Conservation (phyloP, 2,797 vertebrate genomes). For the Hypotaenidia philippensis region DNA sequence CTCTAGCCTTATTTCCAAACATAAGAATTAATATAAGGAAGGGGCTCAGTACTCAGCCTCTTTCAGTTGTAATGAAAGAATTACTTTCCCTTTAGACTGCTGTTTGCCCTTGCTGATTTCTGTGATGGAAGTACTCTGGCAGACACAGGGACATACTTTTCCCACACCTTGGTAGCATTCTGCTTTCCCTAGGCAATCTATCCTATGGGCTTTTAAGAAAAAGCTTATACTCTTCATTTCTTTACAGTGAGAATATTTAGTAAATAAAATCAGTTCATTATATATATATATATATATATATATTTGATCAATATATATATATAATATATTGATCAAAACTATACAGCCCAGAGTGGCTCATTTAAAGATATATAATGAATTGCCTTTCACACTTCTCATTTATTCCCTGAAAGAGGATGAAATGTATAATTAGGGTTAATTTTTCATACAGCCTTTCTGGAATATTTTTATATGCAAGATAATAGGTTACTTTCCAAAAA, state of each 20-base stretch:
- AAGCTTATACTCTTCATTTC: not conserved
- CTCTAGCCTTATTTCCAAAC: not conserved
- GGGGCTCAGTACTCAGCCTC: not conserved
- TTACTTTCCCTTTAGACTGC: not conserved
- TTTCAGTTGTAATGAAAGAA: not conserved
- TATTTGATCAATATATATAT: not conserved
- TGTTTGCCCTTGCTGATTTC: not conserved
- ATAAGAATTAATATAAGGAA: not conserved
- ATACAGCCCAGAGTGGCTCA: not conserved
- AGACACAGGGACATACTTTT: not conserved
- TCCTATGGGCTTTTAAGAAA: not conserved
- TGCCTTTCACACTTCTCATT: not conserved
- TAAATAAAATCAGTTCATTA: not conserved
- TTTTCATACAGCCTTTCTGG: slow-evolving; percentile 1
- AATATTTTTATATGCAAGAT: slow-evolving; percentile 18
- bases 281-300: not conserved
- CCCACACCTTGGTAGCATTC: not conserved
- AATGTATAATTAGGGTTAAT: slow-evolving; percentile 41
- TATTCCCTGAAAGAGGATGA: slow-evolving; percentile 34
- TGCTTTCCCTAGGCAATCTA: not conserved
- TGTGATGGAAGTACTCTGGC: not conserved
- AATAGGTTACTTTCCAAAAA: not conserved
- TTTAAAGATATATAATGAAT: slow-evolving; percentile 2
- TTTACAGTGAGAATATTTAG: not conserved
- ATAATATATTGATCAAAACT: not conserved